Evolutionary conservation across 2,888 invertebrate genomes (phyloP).

Genomic region (Trilocha varians): DNA sequence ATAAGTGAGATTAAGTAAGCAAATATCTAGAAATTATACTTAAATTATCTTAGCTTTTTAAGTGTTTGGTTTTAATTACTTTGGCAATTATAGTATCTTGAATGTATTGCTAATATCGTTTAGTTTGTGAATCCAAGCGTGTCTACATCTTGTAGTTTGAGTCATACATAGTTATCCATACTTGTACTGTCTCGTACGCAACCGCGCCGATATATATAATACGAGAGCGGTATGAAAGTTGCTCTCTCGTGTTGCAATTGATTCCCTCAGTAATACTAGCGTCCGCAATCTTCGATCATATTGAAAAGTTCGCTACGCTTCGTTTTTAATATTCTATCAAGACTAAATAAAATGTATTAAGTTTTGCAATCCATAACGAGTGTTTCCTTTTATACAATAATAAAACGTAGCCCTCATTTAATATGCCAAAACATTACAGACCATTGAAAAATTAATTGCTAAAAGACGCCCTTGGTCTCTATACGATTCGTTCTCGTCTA

Average conservation of each 20-base stretch:
- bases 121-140: no score
- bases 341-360: background rate
- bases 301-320: constrained; percentile 12
- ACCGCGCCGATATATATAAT: constrained; percentile 38
- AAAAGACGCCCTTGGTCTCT: background rate
- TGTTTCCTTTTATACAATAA: no score
- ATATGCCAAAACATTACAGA: background rate
- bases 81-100: no score
- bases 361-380: background rate
- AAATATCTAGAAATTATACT: no score
- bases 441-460: background rate
- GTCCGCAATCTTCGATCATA: constrained; percentile 21
- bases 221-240: constrained; percentile 62
- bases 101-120: no score
- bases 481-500: no score
- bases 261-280: constrained; percentile 34
- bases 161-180: constrained; percentile 16
- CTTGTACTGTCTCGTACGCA: constrained; percentile 31
- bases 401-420: no score
- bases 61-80: background rate
- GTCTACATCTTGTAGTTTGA: constrained; percentile 16
- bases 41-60: no score
- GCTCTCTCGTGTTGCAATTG: constrained; percentile 52
- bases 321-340: constrained; percentile 1
- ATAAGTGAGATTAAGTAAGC: no score